Percentiles rank a stretch among this genome's conserved stretches.
Conservation (phyloP, 2,113 vertebrate species). For the Turnix velox region DNA sequence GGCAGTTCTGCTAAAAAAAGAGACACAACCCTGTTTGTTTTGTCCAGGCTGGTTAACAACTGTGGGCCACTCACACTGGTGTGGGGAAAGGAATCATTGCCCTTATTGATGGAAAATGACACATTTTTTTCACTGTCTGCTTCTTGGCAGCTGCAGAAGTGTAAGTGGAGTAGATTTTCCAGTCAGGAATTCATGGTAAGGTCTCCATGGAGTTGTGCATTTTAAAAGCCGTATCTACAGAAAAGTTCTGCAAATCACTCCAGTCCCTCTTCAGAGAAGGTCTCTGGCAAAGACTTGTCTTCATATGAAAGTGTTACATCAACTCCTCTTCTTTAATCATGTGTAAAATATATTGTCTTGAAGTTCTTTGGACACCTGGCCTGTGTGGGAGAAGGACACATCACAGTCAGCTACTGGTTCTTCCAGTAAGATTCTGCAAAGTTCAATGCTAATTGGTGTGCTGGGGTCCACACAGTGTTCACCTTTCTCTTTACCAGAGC, state of each 20-base stretch:
- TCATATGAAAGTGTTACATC: accelerated
- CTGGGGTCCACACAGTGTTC: not conserved
- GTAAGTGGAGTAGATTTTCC: not conserved
- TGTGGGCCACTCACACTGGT: not conserved
- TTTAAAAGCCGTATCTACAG: not conserved
- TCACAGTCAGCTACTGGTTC: not conserved
- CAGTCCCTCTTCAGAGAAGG: not conserved
- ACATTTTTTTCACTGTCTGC: not conserved
- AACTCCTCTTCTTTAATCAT: not conserved
- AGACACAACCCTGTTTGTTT: not conserved
- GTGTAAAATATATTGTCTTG: accelerated
- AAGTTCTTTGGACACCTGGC: not conserved
- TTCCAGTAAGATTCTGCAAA: not conserved
- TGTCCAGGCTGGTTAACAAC: not conserved
- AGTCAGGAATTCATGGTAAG: not conserved
- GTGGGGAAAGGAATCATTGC: not conserved
- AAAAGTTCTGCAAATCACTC: not conserved
- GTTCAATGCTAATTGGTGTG: accelerated
- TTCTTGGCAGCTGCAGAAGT: not conserved
- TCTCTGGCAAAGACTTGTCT: not conserved
- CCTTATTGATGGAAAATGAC: not conserved
- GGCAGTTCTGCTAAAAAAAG: conserved; percentile 12
- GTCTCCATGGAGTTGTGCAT: not conserved
- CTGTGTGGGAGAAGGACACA: not conserved
- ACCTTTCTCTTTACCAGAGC: not conserved